Evolutionary conservation across 2,888 invertebrate species (phyloP), one percentile per base, ranked within the genome.

Genomic region (Eutolmus rufibarbis): DNA sequence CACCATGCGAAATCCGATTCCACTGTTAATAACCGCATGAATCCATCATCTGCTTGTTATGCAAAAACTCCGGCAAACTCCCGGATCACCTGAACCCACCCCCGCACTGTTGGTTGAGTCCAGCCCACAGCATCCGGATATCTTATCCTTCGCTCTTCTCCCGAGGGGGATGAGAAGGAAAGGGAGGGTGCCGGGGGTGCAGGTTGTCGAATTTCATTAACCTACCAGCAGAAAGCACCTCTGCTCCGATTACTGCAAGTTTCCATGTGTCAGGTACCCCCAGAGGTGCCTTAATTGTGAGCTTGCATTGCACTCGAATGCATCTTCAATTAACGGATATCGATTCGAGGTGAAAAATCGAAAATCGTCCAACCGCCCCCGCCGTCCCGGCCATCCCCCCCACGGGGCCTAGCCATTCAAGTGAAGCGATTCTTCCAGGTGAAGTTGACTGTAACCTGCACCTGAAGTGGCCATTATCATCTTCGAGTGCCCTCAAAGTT

Each of bases 391-490:
- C 2, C 23, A 19, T 8, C 31, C n/a, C n/a, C 34, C 14, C 8
- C 16, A 0, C 7, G 34, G 31, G 4, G 37, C 34, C 34, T 43
- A 28, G 43, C 78, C 40, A 78, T 57, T 82, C 82, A 16, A 16
- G 12, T 28, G 46, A 12, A 43, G 16, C 57, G 46, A 28, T 46
- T 51, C 79, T 79, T 79, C 66, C 14, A 79, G 79, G 51, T 51
- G 28, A 79, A 79, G 82, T 84, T 66, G 46, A 85, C 46, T 74
- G 85, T 85, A 46, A 74, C 74, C 31, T 74, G 74, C 57, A 85
- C 74, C 57, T 85, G 85, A 74, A 85, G 74, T 85, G 85, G 85
- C 85, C 85, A 74, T 85, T 85, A 85, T 85, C 85, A 85, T 74
- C 85, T 85, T 74, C 57, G 85, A 85, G 85, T 85, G 28, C 74